Conservation (phyloP, 2,797 vertebrate species). For the Xenops minutus region DNA sequence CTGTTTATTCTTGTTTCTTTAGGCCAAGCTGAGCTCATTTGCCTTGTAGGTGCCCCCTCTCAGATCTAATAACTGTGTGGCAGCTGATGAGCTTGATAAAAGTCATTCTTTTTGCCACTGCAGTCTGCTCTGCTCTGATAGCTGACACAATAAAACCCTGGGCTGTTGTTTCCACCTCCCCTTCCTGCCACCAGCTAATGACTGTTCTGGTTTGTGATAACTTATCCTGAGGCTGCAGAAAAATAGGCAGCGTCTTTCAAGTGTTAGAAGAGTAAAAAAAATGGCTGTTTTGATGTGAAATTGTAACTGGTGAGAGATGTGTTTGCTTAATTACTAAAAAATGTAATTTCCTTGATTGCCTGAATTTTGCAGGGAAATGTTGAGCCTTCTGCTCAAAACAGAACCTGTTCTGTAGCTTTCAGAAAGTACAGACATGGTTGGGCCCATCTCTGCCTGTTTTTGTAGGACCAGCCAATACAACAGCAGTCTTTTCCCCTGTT, state of each 20-base stretch:
- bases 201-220: neutral
- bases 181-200: neutral
- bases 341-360: neutral
- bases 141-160: neutral
- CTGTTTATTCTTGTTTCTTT: neutral
- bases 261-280: neutral
- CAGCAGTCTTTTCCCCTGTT: accelerated
- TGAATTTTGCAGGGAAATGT: neutral
- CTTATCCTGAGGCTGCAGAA: neutral
- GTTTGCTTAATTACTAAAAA: neutral
- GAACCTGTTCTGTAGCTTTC: neutral
- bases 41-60: neutral
- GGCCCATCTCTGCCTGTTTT: neutral
- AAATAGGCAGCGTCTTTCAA: neutral
- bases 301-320: accelerated
- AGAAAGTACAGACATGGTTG: accelerated
- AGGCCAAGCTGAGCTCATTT: neutral
- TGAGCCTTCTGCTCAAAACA: neutral
- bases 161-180: neutral
- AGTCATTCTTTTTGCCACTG: neutral
- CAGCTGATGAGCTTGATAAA: neutral
- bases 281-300: neutral
- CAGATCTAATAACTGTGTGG: neutral
- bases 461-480: accelerated
- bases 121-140: accelerated